A percentile compares a stretch with the other conserved stretches of the same genome.
Evolutionary conservation across 2,797 vertebrate genomes (phyloP).

Genomic region (Sitta carolinensis): DNA sequence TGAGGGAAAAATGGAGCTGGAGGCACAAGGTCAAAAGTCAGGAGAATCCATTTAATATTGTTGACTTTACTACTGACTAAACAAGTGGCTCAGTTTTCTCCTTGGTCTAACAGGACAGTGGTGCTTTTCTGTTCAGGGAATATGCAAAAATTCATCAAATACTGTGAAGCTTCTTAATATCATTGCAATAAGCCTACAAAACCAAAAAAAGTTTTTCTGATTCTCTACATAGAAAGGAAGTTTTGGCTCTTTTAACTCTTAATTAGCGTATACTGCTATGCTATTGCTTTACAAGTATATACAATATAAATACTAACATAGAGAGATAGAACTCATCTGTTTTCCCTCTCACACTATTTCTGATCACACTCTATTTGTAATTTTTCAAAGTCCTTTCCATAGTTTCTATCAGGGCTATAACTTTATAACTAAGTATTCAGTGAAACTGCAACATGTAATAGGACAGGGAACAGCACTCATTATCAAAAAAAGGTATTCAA

Average conservation of each 20-base stretch:
- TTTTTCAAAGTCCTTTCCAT: neutral
- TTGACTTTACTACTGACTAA: neutral
- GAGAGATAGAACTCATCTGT: neutral
- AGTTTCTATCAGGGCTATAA: neutral
- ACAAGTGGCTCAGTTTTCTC: neutral
- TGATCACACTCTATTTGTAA: neutral
- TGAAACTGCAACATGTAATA: neutral
- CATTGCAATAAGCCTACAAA: neutral
- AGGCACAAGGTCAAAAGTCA: neutral
- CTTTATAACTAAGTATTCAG: neutral
- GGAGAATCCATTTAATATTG: neutral
- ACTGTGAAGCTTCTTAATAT: neutral
- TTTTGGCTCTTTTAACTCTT: neutral
- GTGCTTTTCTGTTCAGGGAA: neutral
- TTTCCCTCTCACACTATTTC: neutral
- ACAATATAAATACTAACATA: neutral
- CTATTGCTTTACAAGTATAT: neutral
- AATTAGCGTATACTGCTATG: neutral
- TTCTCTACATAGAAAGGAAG: neutral
- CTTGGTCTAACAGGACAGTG: neutral
- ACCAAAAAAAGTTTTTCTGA: neutral
- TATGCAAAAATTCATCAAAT: neutral
- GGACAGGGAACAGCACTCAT: neutral
- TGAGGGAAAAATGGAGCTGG: neutral
- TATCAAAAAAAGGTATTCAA: neutral